Evolutionary conservation across 2,797 vertebrate genomes (phyloP).

Genomic region (Gallinago solitaria): DNA sequence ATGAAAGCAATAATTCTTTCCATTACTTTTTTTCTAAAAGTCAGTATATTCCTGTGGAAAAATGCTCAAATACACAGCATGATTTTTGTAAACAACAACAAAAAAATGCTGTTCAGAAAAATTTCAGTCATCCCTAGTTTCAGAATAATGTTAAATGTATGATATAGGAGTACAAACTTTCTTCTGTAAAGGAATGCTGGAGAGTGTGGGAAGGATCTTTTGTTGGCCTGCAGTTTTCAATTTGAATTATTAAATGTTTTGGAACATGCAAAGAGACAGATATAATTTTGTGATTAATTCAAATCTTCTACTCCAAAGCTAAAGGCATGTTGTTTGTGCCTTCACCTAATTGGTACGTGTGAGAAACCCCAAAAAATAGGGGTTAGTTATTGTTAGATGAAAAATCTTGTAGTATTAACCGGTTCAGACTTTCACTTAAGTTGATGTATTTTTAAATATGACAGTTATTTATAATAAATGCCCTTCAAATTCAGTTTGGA

Average conservation of each 20-base stretch:
- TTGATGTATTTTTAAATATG: not conserved
- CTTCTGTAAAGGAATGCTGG: slow-evolving; percentile 81
- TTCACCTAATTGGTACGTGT: not conserved
- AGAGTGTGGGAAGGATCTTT: slow-evolving; percentile 80
- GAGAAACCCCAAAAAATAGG: not conserved
- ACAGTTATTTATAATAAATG: not conserved
- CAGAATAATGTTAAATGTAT: not conserved
- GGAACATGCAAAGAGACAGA: slow-evolving; percentile 68
- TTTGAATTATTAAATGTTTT: slow-evolving; percentile 77
- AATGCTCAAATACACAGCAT: not conserved
- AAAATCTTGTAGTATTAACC: not conserved
- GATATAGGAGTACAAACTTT: slow-evolving; percentile 63
- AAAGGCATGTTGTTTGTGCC: not conserved
- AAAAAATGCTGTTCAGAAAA: not conserved
- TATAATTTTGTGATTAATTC: not conserved
- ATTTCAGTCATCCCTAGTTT: not conserved
- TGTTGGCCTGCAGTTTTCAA: slow-evolving; percentile 83
- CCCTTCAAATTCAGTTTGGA: not conserved
- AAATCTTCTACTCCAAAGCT: not conserved
- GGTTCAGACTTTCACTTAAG: not conserved
- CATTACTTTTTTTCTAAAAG: not conserved
- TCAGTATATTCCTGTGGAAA: not conserved
- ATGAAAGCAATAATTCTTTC: not conserved
- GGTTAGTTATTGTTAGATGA: not conserved
- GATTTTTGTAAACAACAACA: not conserved